These are phyloP conservation scores for Aricia artaxerxes DNA, from an alignment of 2,888 invertebrate species.

Conservation along the genomic window DNA sequence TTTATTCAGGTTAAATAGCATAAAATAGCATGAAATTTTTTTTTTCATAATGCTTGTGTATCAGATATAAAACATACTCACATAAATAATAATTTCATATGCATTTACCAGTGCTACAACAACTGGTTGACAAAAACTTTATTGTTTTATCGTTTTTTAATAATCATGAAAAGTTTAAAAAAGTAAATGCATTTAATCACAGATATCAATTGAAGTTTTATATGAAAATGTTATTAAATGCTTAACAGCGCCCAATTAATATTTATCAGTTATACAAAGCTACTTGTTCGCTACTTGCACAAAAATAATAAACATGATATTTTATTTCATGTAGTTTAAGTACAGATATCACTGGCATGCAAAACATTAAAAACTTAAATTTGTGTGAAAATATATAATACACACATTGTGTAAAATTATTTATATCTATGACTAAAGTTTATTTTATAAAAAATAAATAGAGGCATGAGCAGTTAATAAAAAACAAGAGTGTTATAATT, in stretches of 20 bases:
- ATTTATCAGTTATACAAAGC: not conserved
- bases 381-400: not conserved
- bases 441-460: conserved; percentile 18
- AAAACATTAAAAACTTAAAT: not conserved
- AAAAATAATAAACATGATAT: not conserved
- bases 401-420: not conserved
- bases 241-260: too few relatives aligned
- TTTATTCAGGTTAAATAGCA: not conserved
- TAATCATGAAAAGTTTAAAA: not conserved
- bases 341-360: not conserved
- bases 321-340: not conserved
- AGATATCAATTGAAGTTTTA: not conserved
- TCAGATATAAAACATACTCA: not conserved
- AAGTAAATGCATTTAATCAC: conserved; percentile 24
- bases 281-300: not conserved
- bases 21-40: not conserved
- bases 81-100: not conserved
- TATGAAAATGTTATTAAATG: too few relatives aligned
- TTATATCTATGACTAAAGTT: not conserved
- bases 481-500: not conserved
- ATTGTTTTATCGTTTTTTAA: not conserved
- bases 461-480: not conserved
- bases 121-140: too few relatives aligned
- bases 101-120: not conserved
- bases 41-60: not conserved